Conservation (phyloP, 2,888 invertebrate species). For the Sceliomorpha sp. region DNA sequence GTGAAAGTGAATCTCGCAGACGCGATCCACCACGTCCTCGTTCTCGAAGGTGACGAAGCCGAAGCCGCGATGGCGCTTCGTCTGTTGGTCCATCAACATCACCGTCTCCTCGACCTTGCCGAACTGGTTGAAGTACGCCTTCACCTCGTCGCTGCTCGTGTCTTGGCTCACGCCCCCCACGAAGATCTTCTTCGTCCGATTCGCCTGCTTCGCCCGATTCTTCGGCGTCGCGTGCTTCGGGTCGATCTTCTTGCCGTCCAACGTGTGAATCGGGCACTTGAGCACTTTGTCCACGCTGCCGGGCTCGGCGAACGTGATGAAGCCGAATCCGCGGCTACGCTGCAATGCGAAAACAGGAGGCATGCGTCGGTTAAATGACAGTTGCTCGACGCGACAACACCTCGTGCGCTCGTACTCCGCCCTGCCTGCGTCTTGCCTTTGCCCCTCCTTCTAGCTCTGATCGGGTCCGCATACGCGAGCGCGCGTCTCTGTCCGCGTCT, state of each 20-base stretch:
- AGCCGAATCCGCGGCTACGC: slow-evolving; percentile 96
- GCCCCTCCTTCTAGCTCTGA: slow-evolving; percentile 2
- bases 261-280: slow-evolving; percentile 93
- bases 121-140: slow-evolving; percentile 94
- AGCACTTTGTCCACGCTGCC: slow-evolving; percentile 94
- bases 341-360: slow-evolving; percentile 81
- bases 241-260: slow-evolving; percentile 96
- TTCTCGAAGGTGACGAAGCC: slow-evolving; percentile 96
- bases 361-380: slow-evolving; percentile 52
- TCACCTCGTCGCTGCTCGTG: slow-evolving; percentile 94
- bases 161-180: slow-evolving; percentile 96
- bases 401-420: slow-evolving; percentile 40
- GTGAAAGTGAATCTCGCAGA: slow-evolving; percentile 96
- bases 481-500: slow-evolving; percentile 39
- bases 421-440: slow-evolving; percentile 32
- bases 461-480: slow-evolving; percentile 37
- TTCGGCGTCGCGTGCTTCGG: slow-evolving; percentile 96
- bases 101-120: slow-evolving; percentile 95
- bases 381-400: slow-evolving; percentile 8
- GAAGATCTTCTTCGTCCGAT: slow-evolving; percentile 95
- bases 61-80: slow-evolving; percentile 93
- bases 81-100: slow-evolving; percentile 97
- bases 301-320: slow-evolving; percentile 96
- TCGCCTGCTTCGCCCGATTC: slow-evolving; percentile 91
- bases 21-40: slow-evolving; percentile 94